Evolutionary conservation across 2,888 invertebrate genomes (phyloP), one percentile per base, ranked within the genome.

Genomic region (Pseudococcus viburni): DNA sequence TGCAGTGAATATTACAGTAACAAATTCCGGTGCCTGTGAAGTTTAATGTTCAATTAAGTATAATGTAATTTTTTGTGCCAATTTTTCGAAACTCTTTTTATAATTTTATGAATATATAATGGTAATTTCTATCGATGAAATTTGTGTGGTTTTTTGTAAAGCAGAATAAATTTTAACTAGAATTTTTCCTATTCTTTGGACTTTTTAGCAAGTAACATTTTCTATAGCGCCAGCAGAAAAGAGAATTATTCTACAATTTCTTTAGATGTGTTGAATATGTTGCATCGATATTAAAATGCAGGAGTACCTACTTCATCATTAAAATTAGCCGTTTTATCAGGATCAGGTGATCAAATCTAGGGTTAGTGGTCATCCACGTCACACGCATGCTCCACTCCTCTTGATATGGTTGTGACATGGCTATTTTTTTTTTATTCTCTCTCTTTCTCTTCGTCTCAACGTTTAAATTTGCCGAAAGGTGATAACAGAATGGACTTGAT

Each of bases 11-110:
- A 88, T 88, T 19, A 55, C 88, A 11, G 48, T 88, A 17, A 88
- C 88, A 3, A 88, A 88, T 51, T 59, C 87, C n/a, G 89, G 84
- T 22, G 86, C 87, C 19, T 68, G 68, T 51, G 86, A 87, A 87
- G 89, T 84, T 22, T 87, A 33, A 84, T 42, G 46, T 39, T 26
- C 5, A 73, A 26, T 17, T 6, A 33, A 33, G 9, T 7, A 0
- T 73, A 22, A 9, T 11, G 19, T 12, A 51, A 73, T 80, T 80
- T 80, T 80, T 68, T 12, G 7, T 26, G 22, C 8, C 5, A 83
- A 46, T 83, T 46, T 83, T 83, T 83, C 8, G n/a, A 46, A 39
- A 19, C 7, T n/a, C 8, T 46, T 80, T 83, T 83, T 83, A 19
- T 46, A 83, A 59, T 26, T 64, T 33, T 73, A 39, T 15, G 73